Conservation (phyloP, 2,797 vertebrate genomes). For the Sandelia bainsii region DNA sequence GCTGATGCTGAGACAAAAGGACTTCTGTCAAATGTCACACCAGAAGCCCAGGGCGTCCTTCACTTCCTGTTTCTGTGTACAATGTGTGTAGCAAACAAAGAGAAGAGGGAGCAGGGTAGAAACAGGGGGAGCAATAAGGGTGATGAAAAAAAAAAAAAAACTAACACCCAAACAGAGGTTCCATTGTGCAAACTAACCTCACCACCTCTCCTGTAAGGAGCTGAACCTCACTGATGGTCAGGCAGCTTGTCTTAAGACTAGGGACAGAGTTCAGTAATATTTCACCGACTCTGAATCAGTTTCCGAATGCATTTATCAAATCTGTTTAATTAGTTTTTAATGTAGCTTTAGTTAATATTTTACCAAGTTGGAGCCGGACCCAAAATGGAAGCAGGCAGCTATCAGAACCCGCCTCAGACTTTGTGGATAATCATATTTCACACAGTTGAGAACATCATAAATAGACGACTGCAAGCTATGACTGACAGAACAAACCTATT, state of each 20-base stretch:
- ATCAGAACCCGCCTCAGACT: too few species aligned
- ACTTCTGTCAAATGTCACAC: slow-evolving; percentile 17
- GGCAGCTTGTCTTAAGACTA: neutral
- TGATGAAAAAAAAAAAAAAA: slow-evolving; percentile 6
- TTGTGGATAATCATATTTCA: too few species aligned
- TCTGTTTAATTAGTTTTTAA: too few species aligned
- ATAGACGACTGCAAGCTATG: neutral
- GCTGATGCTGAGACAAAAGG: slow-evolving; percentile 56
- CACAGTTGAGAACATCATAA: too few species aligned
- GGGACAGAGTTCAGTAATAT: too few species aligned
- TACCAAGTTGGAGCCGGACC: too few species aligned
- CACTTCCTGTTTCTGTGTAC: slow-evolving; percentile 69
- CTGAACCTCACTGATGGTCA: slow-evolving; percentile 11
- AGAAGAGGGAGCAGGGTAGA: neutral
- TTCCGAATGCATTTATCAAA: too few species aligned
- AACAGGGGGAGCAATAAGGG: too few species aligned
- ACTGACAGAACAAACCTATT: too few species aligned
- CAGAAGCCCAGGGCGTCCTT: slow-evolving; percentile 44
- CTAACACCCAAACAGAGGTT: slow-evolving; percentile 42
- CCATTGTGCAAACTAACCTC: slow-evolving; percentile 52
- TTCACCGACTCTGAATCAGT: too few species aligned
- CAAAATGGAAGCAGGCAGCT: too few species aligned
- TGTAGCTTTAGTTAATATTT: too few species aligned
- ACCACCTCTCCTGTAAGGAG: slow-evolving; percentile 38
- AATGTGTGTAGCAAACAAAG: slow-evolving; percentile 49